These are phyloP conservation scores for Aporrectodea caliginosa DNA, from an alignment of 1,140 invertebrate species.

Conservation along the genomic window DNA sequence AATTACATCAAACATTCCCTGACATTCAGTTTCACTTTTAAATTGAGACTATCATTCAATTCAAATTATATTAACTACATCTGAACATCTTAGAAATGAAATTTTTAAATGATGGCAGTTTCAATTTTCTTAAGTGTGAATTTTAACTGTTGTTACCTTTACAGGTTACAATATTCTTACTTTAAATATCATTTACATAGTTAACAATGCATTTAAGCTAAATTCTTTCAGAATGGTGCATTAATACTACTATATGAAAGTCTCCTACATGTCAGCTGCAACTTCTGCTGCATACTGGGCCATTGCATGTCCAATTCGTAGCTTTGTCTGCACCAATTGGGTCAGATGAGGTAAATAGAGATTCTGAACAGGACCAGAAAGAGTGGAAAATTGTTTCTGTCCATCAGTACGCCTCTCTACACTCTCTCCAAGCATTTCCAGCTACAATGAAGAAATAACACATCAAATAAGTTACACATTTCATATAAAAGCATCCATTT, in stretches of 20 bases:
- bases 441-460: conserved; percentile 34
- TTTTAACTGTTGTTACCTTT: neutral
- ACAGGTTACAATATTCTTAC: neutral
- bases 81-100: neutral
- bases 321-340: conserved; percentile 46
- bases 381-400: conserved; percentile 34
- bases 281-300: conserved; percentile 43
- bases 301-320: conserved; percentile 49
- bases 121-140: neutral
- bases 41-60: too few relatives aligned
- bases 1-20: too few relatives aligned
- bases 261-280: conserved; percentile 39
- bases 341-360: conserved; percentile 46
- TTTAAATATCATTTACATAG: neutral
- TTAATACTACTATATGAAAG: too few relatives aligned
- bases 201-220: too few relatives aligned
- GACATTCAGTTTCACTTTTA: too few relatives aligned
- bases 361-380: conserved; percentile 47
- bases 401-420: conserved; percentile 44
- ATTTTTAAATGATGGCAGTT: neutral
- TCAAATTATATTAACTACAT: too few relatives aligned
- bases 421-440: conserved; percentile 48
- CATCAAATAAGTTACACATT: neutral
- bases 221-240: neutral
- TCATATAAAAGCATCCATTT: neutral